Evolutionary conservation across 2,113 vertebrate species (phyloP).

Genomic region (Hippocampus mohnikei): DNA sequence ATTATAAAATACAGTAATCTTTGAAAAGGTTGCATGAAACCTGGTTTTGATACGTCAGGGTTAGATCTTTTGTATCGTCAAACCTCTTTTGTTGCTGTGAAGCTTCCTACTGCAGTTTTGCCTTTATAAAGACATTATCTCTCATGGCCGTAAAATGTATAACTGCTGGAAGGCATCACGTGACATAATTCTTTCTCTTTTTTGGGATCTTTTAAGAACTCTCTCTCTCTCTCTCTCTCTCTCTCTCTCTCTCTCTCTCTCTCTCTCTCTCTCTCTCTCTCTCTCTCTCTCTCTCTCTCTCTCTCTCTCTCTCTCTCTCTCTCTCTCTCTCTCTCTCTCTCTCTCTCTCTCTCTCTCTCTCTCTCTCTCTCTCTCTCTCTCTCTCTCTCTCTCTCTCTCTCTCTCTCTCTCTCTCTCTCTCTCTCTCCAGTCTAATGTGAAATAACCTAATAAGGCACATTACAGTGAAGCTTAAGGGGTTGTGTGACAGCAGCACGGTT

Average conservation of each 20-base stretch:
- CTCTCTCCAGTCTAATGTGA: background rate
- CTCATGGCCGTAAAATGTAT: background rate
- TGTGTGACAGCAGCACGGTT: slow-evolving; percentile 2
- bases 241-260: background rate
- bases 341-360: background rate
- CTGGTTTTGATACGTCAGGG: background rate
- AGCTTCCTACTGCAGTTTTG: background rate
- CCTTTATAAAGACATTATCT: background rate
- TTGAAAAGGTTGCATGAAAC: no score
- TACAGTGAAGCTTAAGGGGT: background rate
- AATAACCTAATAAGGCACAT: background rate
- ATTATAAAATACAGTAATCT: no score
- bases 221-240: no score
- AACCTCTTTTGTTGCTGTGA: background rate
- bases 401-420: no score
- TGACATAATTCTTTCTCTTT: background rate
- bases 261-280: background rate
- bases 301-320: background rate
- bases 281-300: background rate
- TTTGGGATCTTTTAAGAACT: background rate
- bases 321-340: background rate
- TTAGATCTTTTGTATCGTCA: background rate
- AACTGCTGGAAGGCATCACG: slow-evolving; percentile 1
- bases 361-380: no score
- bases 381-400: no score